Percentiles rank a stretch among this genome's conserved stretches.
These are phyloP conservation scores for Nomada ferruginata DNA, from an alignment of 2,888 invertebrate genomes.

Conservation along the genomic window DNA sequence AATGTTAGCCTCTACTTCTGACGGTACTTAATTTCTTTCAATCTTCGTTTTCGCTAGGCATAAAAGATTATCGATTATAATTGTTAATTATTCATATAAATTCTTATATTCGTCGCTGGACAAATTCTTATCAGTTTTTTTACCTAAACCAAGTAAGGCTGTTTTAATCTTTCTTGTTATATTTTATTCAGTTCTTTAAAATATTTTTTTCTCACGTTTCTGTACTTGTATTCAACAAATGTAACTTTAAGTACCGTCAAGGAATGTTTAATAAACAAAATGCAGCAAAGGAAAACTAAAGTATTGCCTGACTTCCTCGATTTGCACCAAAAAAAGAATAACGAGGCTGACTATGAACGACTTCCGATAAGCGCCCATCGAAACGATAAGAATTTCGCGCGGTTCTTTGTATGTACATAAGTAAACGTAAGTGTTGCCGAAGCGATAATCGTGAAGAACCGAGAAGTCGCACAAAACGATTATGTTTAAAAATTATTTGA, in stretches of 20 bases:
- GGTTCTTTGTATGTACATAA: slow-evolving; percentile 40
- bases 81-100: too few relatives aligned
- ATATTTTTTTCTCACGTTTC: not conserved
- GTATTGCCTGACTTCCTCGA: not conserved
- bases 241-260: not conserved
- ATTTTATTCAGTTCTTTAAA: not conserved
- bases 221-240: not conserved
- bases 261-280: slow-evolving; percentile 3
- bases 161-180: not conserved
- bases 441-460: slow-evolving; percentile 31
- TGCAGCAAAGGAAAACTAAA: not conserved
- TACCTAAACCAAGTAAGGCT: not conserved
- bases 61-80: too few relatives aligned
- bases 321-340: not conserved
- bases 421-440: slow-evolving; percentile 34
- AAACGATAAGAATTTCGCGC: slow-evolving; percentile 17
- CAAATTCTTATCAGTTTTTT: not conserved
- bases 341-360: slow-evolving; percentile 4
- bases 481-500: slow-evolving; percentile 40
- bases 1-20: not conserved
- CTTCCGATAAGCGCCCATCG: slow-evolving; percentile 3
- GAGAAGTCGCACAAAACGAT: slow-evolving; percentile 53
- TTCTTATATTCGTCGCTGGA: too few relatives aligned
- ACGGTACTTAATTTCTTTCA: not conserved
- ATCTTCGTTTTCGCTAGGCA: too few relatives aligned